A percentile compares a stretch with the other conserved stretches of the same genome.
Evolutionary conservation across 2,113 vertebrate species (phyloP).

Genomic region (Pelodiscus sinensis): DNA sequence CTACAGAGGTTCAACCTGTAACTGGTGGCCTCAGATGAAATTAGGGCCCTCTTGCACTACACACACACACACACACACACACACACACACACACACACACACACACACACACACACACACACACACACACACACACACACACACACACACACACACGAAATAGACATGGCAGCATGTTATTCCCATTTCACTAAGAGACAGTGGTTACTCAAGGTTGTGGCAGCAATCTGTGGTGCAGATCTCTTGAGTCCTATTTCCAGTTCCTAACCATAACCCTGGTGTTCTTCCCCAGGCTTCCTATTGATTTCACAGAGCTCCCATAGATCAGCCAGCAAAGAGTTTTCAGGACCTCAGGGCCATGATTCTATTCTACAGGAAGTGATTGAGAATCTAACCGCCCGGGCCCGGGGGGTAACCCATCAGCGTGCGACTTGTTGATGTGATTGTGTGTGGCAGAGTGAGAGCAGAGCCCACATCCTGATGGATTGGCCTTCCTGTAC

Average conservation of each 20-base stretch:
- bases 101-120: background rate
- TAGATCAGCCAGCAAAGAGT: background rate
- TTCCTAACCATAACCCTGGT: no score
- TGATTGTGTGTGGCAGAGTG: background rate
- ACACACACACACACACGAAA: no score
- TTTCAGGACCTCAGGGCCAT: background rate
- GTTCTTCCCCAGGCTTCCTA: no score
- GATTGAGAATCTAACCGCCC: background rate
- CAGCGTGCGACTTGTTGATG: background rate
- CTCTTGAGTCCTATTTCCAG: no score
- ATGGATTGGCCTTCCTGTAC: background rate
- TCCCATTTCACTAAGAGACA: no score
- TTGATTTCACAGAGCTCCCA: no score
- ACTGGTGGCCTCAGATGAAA: background rate
- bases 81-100: no score
- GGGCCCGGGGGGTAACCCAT: background rate
- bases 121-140: background rate
- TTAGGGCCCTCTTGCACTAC: background rate
- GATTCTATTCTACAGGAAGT: background rate
- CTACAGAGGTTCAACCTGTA: background rate
- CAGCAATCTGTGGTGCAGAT: no score
- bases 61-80: background rate
- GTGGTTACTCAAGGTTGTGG: no score
- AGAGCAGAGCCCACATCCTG: background rate
- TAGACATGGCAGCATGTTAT: no score